These are phyloP conservation scores for Formicarius rufipectus DNA, from an alignment of 2,113 vertebrate genomes.

Conservation along the genomic window DNA sequence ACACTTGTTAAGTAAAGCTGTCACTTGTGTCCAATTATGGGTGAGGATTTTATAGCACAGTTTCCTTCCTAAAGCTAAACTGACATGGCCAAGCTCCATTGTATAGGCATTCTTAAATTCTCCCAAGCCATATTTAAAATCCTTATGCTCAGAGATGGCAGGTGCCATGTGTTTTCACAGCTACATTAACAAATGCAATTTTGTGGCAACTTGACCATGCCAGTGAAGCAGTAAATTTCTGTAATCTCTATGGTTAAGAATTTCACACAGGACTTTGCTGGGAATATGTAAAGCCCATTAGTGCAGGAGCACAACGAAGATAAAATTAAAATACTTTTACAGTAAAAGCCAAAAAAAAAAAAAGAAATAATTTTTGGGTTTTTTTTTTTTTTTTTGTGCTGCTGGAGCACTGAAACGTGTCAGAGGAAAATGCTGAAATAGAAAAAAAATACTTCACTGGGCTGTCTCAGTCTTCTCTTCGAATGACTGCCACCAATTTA, in stretches of 20 bases:
- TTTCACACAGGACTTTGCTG: conserved; percentile 47
- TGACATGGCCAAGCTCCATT: conserved; percentile 25
- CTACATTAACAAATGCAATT: conserved; percentile 58
- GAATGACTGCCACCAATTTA: background rate
- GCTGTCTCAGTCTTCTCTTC: background rate
- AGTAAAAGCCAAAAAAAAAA: background rate
- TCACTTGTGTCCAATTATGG: conserved; percentile 60
- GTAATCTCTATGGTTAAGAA: conserved; percentile 54
- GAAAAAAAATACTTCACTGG: background rate
- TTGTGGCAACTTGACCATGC: conserved; percentile 53
- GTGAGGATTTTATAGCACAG: conserved; percentile 37
- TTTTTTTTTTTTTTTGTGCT: background rate
- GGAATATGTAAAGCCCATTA: conserved; percentile 36
- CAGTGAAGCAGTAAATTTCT: conserved; percentile 61
- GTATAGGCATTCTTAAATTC: conserved; percentile 37
- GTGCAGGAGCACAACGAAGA: background rate
- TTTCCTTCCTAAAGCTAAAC: conserved; percentile 27
- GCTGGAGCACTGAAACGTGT: background rate
- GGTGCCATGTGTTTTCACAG: conserved; percentile 60
- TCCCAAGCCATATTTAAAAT: conserved; percentile 54
- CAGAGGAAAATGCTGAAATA: background rate
- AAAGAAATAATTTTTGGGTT: background rate
- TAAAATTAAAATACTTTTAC: conserved; percentile 47
- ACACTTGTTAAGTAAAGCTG: conserved; percentile 53
- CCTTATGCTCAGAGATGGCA: conserved; percentile 21